Conservation (phyloP, 2,113 vertebrate genomes). For the Zapornia atra region DNA sequence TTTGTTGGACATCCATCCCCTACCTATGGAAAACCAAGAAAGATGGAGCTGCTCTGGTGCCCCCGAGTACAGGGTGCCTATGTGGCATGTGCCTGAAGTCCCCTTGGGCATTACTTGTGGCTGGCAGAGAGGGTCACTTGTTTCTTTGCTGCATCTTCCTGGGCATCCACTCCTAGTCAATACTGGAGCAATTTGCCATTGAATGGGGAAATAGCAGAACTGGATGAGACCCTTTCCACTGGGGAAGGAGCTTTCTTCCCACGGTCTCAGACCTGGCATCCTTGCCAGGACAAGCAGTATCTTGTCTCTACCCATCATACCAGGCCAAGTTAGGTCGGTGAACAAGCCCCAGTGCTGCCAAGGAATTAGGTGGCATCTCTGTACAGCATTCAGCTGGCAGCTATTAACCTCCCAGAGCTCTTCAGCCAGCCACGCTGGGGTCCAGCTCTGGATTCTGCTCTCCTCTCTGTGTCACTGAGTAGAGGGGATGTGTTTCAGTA, state of each 20-base stretch:
- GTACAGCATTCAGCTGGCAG: accelerated
- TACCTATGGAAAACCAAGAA: background rate
- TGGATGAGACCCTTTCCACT: background rate
- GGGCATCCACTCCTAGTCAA: background rate
- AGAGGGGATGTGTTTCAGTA: background rate
- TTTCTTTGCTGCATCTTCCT: background rate
- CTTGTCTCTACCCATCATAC: background rate
- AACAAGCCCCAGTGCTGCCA: background rate
- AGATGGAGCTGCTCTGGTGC: background rate
- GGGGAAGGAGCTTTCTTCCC: background rate
- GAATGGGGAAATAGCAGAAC: background rate
- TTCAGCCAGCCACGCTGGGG: background rate
- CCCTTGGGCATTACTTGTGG: background rate
- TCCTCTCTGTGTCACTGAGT: background rate
- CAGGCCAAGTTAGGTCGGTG: background rate
- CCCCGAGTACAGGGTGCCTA: accelerated
- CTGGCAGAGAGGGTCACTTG: background rate
- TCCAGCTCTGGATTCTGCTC: background rate
- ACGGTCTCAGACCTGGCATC: background rate
- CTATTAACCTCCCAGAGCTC: background rate
- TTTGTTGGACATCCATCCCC: background rate
- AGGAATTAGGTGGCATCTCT: background rate
- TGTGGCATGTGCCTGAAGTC: accelerated
- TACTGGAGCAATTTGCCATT: background rate
- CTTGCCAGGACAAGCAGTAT: background rate